phyloP scores from a whole-genome alignment of 2,797 vertebrate genomes.

The Carduelis carduelis region DNA sequence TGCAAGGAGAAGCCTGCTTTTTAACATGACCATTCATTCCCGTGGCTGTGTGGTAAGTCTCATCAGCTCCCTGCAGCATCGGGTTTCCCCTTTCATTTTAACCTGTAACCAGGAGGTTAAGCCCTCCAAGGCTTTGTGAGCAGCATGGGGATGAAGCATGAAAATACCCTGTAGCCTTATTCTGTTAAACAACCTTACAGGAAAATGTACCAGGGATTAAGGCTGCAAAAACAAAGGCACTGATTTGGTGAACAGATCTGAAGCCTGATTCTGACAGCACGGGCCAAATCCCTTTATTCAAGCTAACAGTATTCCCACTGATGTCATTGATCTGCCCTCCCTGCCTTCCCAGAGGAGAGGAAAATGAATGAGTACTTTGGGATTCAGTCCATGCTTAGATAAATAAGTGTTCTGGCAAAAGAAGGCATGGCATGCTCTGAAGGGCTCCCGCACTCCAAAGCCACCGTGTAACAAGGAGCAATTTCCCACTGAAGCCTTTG shows the following conservation, averaged over 20 bases:
- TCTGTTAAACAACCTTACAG: conserved; percentile 15
- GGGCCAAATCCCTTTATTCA: conserved; percentile 56
- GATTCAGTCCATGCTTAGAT: conserved; percentile 44
- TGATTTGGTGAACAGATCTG: conserved; percentile 12
- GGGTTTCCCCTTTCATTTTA: background rate
- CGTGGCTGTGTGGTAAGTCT: background rate
- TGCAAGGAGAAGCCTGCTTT: background rate
- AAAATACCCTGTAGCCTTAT: conserved; percentile 7
- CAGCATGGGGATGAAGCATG: background rate
- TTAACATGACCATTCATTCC: background rate
- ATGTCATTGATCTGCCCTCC: conserved; percentile 36
- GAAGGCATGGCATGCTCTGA: conserved; percentile 1
- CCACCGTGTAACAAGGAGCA: background rate
- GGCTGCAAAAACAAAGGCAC: conserved; percentile 24
- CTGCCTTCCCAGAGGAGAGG: background rate
- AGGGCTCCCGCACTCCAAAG: background rate
- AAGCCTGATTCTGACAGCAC: conserved; percentile 37
- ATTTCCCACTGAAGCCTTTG: conserved; percentile 36
- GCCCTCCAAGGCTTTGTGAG: background rate
- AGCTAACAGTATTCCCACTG: conserved; percentile 38
- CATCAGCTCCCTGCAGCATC: background rate
- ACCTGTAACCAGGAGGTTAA: background rate
- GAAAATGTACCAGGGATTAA: conserved; percentile 49
- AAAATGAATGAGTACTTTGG: conserved; percentile 39
- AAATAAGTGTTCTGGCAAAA: conserved; percentile 22